phyloP scores from a whole-genome alignment of 2,113 vertebrate species.

The Zootoca vivipara region DNA sequence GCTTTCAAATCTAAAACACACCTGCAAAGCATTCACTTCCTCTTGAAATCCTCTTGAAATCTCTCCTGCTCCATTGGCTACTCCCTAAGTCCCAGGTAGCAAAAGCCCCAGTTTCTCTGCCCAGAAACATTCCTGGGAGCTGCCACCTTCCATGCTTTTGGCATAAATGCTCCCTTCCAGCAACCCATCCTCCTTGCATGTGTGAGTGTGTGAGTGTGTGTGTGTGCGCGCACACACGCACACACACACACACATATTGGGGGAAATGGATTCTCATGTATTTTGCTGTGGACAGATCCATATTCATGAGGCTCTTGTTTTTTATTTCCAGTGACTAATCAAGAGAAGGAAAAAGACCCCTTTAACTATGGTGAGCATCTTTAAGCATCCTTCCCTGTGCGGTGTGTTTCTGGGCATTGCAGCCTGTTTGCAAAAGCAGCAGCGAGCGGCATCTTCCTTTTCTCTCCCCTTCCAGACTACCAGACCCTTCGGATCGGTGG shows the following conservation, averaged over 20 bases:
- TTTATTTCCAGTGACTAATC: conserved; percentile 58
- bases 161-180: background rate
- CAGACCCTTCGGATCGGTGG: conserved; percentile 94
- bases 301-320: background rate
- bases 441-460: no score
- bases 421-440: background rate
- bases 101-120: background rate
- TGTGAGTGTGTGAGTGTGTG: no score
- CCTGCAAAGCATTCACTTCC: background rate
- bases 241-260: background rate
- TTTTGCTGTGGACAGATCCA: no score
- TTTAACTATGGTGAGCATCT: conserved; percentile 81
- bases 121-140: background rate
- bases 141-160: no score
- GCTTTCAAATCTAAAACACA: background rate
- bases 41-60: no score
- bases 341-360: conserved; percentile 76
- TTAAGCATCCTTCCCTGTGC: accelerated
- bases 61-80: background rate
- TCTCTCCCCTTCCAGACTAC: conserved; percentile 80
- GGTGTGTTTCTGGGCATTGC: background rate
- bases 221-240: no score
- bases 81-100: background rate
- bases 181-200: background rate
- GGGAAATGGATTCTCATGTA: background rate